Evolutionary conservation across 2,113 vertebrate genomes (phyloP).

Genomic region (Marcusenius ussheri): DNA sequence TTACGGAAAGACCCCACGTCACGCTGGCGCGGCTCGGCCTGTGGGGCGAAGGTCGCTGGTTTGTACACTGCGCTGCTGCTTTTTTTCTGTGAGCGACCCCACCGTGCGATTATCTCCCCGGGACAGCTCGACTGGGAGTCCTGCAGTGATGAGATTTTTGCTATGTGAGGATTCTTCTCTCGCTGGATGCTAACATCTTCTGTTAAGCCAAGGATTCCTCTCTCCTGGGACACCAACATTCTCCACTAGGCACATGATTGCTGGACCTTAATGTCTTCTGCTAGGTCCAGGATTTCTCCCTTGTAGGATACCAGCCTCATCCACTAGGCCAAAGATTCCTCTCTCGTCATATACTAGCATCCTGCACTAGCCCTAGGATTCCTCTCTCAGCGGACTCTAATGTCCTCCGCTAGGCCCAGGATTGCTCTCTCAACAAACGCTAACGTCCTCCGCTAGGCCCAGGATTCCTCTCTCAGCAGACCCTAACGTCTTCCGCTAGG

Average conservation of each 20-base stretch:
- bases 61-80: neutral
- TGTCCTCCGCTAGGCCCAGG: neutral
- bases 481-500: neutral
- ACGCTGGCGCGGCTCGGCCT: neutral
- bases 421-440: neutral
- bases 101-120: neutral
- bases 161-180: neutral
- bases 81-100: neutral
- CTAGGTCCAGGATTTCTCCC: neutral
- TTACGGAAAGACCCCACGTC: neutral
- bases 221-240: neutral
- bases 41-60: neutral
- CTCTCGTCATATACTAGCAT: neutral
- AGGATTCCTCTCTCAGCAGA: neutral
- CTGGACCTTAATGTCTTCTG: neutral
- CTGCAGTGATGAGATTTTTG: neutral
- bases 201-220: neutral
- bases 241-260: neutral
- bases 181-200: neutral
- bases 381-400: rapidly evolving
- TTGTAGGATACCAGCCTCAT: neutral
- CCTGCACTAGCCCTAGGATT: neutral
- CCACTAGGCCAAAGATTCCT: neutral
- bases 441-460: neutral
- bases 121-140: neutral